Evolutionary conservation across 2,113 vertebrate genomes (phyloP).

Genomic region (Phalacrocorax aristotelis): DNA sequence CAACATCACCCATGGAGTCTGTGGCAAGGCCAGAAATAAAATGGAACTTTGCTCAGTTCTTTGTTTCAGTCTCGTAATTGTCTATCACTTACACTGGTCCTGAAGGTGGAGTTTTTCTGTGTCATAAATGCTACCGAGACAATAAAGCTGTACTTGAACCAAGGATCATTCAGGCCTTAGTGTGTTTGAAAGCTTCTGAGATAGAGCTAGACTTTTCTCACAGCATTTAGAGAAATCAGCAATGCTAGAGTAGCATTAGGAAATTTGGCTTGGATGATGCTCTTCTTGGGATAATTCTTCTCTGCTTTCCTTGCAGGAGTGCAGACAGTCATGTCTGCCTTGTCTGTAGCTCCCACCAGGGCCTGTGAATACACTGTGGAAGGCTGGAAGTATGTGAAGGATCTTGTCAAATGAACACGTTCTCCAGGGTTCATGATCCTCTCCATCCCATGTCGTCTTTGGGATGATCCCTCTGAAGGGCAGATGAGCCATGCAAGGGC

Average conservation of each 20-base stretch:
- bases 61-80: neutral
- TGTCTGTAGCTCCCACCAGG: constrained; percentile 86
- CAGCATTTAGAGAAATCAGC: neutral
- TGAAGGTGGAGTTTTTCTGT: neutral
- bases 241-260: neutral
- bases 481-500: neutral
- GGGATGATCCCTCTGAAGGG: neutral
- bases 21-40: neutral
- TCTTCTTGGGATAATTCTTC: neutral
- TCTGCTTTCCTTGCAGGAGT: constrained; percentile 79
- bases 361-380: constrained; percentile 78
- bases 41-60: neutral
- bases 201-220: neutral
- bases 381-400: constrained; percentile 84
- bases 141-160: neutral
- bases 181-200: neutral
- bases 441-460: neutral
- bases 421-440: neutral
- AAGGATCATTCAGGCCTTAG: neutral
- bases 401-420: constrained; percentile 75
- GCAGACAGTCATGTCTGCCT: constrained; percentile 76
- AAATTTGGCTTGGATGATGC: neutral
- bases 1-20: neutral
- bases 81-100: neutral
- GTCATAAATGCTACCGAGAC: neutral